Percentiles rank a stretch among this genome's conserved stretches.
Conservation (phyloP, 53 echinoderm and acorn worm species). For the Echinometra lucunter region DNA sequence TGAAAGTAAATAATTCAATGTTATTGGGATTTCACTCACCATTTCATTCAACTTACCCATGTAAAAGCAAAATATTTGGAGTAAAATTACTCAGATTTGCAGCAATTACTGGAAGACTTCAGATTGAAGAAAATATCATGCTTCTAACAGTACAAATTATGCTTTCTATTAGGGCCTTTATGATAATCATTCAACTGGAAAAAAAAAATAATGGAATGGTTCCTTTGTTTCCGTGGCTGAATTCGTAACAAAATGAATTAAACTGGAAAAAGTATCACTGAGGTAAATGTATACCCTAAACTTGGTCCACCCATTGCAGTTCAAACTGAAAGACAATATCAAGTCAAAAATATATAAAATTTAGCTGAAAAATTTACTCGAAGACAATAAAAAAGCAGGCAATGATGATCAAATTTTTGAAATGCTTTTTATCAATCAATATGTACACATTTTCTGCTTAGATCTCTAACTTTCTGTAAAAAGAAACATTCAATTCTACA, state of each 20-base stretch:
- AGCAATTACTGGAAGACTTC: conserved; percentile 23
- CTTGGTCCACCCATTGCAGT: neutral
- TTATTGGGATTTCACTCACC: neutral
- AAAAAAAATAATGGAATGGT: neutral
- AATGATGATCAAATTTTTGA: neutral
- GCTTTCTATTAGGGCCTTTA: neutral
- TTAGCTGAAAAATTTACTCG: neutral
- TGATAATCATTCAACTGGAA: neutral
- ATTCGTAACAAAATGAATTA: neutral
- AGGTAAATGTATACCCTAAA: neutral
- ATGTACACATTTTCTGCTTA: conserved; percentile 6
- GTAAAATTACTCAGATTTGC: neutral
- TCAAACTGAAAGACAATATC: conserved; percentile 6
- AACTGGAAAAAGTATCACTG: neutral
- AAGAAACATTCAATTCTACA: neutral
- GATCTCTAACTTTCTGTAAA: neutral
- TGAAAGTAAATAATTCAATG: conserved; percentile 1
- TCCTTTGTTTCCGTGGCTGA: neutral
- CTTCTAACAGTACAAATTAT: neutral
- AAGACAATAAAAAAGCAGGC: neutral
- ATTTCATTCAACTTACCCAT: neutral
- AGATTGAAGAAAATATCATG: neutral
- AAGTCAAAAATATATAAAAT: neutral
- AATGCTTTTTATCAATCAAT: neutral
- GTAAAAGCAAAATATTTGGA: neutral